Evolutionary conservation across 1,140 invertebrate species (phyloP).

Genomic region (Rhopalosiphum padi): DNA sequence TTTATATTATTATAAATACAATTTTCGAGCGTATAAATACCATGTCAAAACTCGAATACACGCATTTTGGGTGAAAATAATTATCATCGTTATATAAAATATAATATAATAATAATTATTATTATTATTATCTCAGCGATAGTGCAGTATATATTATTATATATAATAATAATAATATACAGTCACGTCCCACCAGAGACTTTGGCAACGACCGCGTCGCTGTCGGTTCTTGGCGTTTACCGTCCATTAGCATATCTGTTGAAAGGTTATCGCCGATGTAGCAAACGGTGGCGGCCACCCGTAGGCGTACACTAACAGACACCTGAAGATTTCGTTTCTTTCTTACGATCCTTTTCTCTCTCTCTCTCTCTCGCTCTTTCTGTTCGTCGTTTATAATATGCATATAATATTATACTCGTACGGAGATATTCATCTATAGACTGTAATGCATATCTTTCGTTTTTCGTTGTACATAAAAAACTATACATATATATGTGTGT

Average conservation of each 20-base stretch:
- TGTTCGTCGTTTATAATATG: neutral
- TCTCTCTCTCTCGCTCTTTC: neutral
- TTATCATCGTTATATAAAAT: neutral
- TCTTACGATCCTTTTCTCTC: neutral
- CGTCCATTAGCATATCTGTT: constrained; percentile 51
- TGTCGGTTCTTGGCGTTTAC: constrained; percentile 45
- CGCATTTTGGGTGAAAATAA: neutral
- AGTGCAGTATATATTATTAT: neutral
- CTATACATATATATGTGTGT: neutral
- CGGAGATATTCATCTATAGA: neutral
- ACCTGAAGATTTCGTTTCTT: constrained; percentile 29
- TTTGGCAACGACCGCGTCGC: constrained; percentile 27
- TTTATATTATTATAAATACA: neutral
- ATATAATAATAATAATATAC: neutral
- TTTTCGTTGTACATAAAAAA: no score
- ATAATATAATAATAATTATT: neutral
- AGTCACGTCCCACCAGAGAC: neutral
- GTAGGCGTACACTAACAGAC: constrained; percentile 11
- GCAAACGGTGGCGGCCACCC: constrained; percentile 23
- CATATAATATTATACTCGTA: neutral
- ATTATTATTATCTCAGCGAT: no score
- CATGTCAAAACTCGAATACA: neutral
- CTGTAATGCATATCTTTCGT: no score
- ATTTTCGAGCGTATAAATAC: neutral
- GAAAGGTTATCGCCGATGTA: constrained; percentile 50